These are phyloP conservation scores for Martes martes DNA, from an alignment of 2,113 vertebrate genomes.

Conservation along the genomic window DNA sequence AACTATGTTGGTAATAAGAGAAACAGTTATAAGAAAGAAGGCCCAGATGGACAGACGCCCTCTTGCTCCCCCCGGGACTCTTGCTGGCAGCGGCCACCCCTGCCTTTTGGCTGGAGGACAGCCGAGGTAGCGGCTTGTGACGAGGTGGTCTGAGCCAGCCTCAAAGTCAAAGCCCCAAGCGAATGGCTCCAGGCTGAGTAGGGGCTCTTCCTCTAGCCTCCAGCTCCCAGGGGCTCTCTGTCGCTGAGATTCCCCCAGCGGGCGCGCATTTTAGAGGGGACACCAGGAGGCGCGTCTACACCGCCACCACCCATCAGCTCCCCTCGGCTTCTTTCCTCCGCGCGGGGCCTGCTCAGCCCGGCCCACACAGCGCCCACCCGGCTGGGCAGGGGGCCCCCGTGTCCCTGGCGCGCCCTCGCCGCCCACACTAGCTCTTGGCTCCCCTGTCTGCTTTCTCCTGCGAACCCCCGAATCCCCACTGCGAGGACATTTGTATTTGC, in stretches of 20 bases:
- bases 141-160: background rate
- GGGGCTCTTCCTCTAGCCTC: background rate
- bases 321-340: fast-evolving
- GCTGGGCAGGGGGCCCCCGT: background rate
- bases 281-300: background rate
- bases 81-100: background rate
- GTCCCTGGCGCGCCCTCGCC: background rate
- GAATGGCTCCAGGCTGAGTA: background rate
- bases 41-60: background rate
- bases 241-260: background rate
- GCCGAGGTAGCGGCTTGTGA: background rate
- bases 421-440: background rate
- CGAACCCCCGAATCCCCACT: background rate
- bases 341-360: fast-evolving
- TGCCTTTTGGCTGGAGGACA: background rate
- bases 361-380: fast-evolving
- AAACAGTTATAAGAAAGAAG: background rate
- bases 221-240: background rate
- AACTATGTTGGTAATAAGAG: background rate
- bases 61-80: background rate
- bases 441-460: background rate
- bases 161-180: background rate
- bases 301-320: background rate
- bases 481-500: background rate
- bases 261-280: background rate